Conservation (phyloP, 2,113 vertebrate genomes). For the Ageneiosus marmoratus region DNA sequence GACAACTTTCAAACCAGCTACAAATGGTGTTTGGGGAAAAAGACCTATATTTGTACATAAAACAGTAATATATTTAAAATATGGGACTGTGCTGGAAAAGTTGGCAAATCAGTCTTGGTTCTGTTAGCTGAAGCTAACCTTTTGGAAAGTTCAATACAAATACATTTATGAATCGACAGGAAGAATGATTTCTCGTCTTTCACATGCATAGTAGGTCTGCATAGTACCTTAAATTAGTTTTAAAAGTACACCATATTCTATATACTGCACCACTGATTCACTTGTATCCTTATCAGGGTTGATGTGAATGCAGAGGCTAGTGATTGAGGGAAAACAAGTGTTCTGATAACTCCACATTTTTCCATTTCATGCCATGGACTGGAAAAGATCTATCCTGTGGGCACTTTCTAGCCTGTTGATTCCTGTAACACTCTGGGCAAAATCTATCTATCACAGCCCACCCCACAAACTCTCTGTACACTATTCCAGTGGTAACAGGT, state of each 20-base stretch:
- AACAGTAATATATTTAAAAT: background rate
- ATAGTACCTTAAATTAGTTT: background rate
- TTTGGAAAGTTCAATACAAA: background rate
- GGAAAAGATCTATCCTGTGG: background rate
- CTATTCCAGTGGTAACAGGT: conserved; percentile 21
- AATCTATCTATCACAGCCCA: background rate
- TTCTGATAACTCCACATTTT: background rate
- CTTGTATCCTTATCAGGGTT: background rate
- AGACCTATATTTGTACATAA: background rate
- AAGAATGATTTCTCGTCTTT: background rate
- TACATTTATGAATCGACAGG: background rate
- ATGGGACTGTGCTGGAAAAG: background rate
- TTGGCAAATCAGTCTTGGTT: background rate
- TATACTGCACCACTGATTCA: background rate
- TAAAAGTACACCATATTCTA: background rate
- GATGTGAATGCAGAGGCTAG: background rate
- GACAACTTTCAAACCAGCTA: background rate
- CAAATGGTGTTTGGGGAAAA: background rate
- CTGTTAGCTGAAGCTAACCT: background rate
- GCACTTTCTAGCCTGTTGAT: conserved; percentile 2
- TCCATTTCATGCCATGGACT: background rate
- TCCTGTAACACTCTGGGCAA: conserved; percentile 9
- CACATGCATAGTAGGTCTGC: too few relatives aligned
- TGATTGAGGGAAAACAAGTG: background rate
- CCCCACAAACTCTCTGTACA: background rate